phyloP scores from a whole-genome alignment of 2,888 invertebrate genomes.

The Amblyjoppa proteus region DNA sequence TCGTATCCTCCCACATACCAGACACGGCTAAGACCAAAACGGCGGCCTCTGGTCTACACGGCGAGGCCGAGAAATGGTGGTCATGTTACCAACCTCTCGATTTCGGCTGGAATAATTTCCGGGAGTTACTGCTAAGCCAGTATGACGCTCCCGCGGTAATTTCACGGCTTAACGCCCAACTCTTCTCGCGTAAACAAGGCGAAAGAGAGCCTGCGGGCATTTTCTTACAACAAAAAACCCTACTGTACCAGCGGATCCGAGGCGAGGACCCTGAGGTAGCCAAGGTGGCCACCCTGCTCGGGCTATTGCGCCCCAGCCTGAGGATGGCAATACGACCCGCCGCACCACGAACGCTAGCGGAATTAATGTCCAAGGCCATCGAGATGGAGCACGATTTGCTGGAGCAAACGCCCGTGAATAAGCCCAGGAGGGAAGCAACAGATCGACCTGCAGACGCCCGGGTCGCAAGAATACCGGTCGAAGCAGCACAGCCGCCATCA shows the following conservation, averaged over 20 bases:
- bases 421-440: no score
- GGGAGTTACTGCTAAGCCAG: background rate
- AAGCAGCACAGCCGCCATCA: no score
- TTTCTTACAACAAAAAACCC: constrained; percentile 1
- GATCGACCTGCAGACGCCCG: no score
- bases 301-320: constrained; percentile 1
- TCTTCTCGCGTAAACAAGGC: constrained; percentile 8
- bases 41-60: no score
- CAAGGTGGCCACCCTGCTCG: background rate
- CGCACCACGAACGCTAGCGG: background rate
- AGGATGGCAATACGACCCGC: background rate
- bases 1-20: background rate
- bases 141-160: constrained; percentile 6
- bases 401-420: no score
- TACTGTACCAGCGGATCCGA: constrained; percentile 9
- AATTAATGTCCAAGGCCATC: background rate
- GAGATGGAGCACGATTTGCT: no score
- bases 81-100: no score
- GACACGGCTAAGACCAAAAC: background rate
- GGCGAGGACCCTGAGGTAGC: background rate
- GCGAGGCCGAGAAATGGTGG: no score
- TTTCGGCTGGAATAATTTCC: constrained; percentile 12
- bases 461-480: no score
- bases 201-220: background rate
- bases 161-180: constrained; percentile 1